A percentile compares a stretch with the other conserved stretches of the same genome.
Evolutionary conservation across 2,888 invertebrate species (phyloP).

Genomic region (Phlogophora meticulosa): DNA sequence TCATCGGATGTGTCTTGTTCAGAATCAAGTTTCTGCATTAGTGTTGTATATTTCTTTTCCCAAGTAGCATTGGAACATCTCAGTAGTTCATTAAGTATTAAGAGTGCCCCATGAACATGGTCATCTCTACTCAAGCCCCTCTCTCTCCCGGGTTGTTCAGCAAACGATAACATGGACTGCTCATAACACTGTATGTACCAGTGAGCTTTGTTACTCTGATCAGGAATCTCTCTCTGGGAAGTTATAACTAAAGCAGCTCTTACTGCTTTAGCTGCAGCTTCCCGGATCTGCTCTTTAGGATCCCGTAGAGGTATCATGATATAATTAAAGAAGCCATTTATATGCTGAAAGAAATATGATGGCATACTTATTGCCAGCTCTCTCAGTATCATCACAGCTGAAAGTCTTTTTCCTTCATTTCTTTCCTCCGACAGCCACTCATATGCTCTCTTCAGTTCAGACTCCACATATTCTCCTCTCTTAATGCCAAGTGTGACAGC

Average conservation of each 20-base stretch:
- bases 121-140: conserved; percentile 96
- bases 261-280: conserved; percentile 97
- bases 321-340: conserved; percentile 97
- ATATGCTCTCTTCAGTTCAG: conserved; percentile 97
- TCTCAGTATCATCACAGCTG: conserved; percentile 97
- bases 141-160: conserved; percentile 89
- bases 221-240: conserved; percentile 97
- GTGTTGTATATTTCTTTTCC: conserved; percentile 94
- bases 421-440: conserved; percentile 98
- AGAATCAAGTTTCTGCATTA: conserved; percentile 92
- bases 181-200: conserved; percentile 98
- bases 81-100: conserved; percentile 98
- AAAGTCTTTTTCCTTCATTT: conserved; percentile 97
- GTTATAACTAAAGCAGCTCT: conserved; percentile 98
- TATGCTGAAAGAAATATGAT: conserved; percentile 98
- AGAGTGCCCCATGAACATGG: conserved; percentile 97
- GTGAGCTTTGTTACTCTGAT: conserved; percentile 96
- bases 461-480: conserved; percentile 98
- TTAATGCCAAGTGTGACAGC: conserved; percentile 97
- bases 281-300: conserved; percentile 97
- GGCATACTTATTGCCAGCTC: conserved; percentile 99
- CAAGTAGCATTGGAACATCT: conserved; percentile 97
- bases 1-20: conserved; percentile 89
- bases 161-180: conserved; percentile 95
- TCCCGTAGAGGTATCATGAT: conserved; percentile 98